phyloP scores from a whole-genome alignment of 1,140 invertebrate genomes.

The Drosophila orosa region DNA sequence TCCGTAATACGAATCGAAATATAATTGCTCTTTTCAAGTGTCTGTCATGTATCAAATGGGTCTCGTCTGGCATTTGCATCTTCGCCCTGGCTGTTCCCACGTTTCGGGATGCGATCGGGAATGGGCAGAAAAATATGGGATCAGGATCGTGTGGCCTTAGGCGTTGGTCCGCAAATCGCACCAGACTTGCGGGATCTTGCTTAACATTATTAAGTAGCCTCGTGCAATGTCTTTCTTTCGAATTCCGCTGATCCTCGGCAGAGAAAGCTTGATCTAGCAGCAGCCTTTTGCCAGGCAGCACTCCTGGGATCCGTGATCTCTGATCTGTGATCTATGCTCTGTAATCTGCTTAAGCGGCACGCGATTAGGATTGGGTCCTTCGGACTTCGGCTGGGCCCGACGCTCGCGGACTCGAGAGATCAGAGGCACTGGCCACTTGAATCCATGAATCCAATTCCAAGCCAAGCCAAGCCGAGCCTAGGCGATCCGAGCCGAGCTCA shows the following conservation, averaged over 20 bases:
- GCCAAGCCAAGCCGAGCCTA: neutral
- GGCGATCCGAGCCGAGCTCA: constrained; percentile 15
- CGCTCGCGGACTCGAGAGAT: constrained; percentile 30
- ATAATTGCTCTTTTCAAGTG: constrained; percentile 80
- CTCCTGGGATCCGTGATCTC: neutral
- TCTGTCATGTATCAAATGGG: constrained; percentile 70
- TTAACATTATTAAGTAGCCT: constrained; percentile 68
- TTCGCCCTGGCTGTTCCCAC: constrained; percentile 53
- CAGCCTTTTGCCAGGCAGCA: constrained; percentile 39
- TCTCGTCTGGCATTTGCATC: constrained; percentile 45
- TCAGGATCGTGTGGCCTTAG: constrained; percentile 45
- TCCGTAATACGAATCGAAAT: constrained; percentile 81
- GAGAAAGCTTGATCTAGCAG: constrained; percentile 65
- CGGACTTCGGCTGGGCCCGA: constrained; percentile 19
- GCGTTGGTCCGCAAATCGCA: constrained; percentile 71
- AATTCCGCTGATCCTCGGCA: constrained; percentile 49
- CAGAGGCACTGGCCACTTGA: constrained; percentile 69
- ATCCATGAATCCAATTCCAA: constrained; percentile 50
- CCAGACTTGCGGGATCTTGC: constrained; percentile 80
- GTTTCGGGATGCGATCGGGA: constrained; percentile 24
- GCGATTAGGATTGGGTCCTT: constrained; percentile 57
- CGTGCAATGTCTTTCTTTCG: constrained; percentile 59
- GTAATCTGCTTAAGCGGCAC: constrained; percentile 73
- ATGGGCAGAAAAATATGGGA: constrained; percentile 11
- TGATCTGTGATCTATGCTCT: constrained; percentile 13